These are phyloP conservation scores for Protomyctophum bolini DNA, from an alignment of 2,113 vertebrate genomes.

Conservation along the genomic window DNA sequence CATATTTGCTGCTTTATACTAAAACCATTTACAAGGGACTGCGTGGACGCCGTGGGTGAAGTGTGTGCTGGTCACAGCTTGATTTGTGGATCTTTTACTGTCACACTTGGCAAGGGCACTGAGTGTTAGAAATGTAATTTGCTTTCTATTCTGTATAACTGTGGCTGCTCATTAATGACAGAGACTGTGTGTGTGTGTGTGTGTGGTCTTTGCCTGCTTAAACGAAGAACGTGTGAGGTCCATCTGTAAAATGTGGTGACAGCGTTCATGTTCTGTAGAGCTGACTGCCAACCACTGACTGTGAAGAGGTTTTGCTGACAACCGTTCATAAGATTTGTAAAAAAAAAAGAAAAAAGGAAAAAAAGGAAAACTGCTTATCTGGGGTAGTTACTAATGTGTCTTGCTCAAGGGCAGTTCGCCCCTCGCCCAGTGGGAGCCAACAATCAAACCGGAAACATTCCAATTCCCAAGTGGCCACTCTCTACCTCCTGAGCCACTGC, in stretches of 20 bases:
- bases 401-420: too few relatives aligned
- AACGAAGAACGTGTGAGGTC: constrained; percentile 52
- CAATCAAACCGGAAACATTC: too few relatives aligned
- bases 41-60: not conserved
- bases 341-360: not conserved
- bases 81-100: not conserved
- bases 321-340: too few relatives aligned
- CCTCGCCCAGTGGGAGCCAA: too few relatives aligned
- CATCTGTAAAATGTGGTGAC: constrained; percentile 28
- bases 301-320: too few relatives aligned
- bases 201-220: constrained; percentile 37
- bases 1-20: not conserved
- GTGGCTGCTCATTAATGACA: not conserved
- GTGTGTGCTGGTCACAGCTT: not conserved
- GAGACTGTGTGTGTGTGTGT: not conserved
- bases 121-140: not conserved
- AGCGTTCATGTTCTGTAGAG: constrained; percentile 4
- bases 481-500: too few relatives aligned
- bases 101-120: not conserved
- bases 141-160: not conserved
- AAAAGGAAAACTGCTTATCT: not conserved
- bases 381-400: too few relatives aligned
- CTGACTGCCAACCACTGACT: constrained; percentile 1
- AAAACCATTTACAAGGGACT: not conserved
- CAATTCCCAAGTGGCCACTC: too few relatives aligned